These are phyloP conservation scores for Cassiopea xamachana DNA, from an alignment of 30 jellyfish, hydroid and myxozoan genomes.

Conservation along the genomic window DNA sequence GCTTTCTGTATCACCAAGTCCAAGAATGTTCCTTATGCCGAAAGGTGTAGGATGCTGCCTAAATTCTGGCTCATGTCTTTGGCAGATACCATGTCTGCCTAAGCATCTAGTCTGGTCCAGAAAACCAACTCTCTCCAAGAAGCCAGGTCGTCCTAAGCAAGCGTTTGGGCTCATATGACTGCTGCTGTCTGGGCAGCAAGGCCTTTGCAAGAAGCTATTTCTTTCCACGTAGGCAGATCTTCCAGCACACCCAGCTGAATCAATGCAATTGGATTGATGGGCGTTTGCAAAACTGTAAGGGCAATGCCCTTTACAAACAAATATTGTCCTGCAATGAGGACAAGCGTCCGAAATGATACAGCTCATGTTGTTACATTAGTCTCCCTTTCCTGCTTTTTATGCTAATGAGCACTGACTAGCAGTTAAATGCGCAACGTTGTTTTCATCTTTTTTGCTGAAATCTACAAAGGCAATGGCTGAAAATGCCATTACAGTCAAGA, in stretches of 20 bases:
- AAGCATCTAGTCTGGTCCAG: conserved; percentile 11
- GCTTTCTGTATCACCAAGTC: conserved; percentile 35
- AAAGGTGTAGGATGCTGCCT: conserved; percentile 51
- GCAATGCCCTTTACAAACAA: conserved; percentile 14
- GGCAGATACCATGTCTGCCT: not conserved
- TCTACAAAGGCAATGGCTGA: conserved; percentile 38
- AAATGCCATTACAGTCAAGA: conserved; percentile 43
- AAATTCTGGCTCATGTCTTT: not conserved
- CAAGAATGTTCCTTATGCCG: conserved; percentile 52
- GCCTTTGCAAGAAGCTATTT: not conserved
- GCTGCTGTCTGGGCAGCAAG: not conserved
- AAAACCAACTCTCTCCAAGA: not conserved
- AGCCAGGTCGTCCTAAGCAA: not conserved
- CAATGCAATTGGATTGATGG: not conserved
- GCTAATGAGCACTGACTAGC: not conserved
- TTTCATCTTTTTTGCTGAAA: not conserved
- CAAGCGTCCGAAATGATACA: conserved; percentile 22
- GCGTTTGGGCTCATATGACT: not conserved
- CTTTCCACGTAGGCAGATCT: not conserved
- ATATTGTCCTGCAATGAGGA: conserved; percentile 22
- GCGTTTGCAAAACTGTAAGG: not conserved
- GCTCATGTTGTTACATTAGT: not conserved
- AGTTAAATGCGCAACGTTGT: not conserved
- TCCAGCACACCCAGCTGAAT: not conserved
- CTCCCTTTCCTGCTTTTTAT: not conserved